phyloP scores from a whole-genome alignment of 2,797 vertebrate species.

The Poeciliopsis gracilis region DNA sequence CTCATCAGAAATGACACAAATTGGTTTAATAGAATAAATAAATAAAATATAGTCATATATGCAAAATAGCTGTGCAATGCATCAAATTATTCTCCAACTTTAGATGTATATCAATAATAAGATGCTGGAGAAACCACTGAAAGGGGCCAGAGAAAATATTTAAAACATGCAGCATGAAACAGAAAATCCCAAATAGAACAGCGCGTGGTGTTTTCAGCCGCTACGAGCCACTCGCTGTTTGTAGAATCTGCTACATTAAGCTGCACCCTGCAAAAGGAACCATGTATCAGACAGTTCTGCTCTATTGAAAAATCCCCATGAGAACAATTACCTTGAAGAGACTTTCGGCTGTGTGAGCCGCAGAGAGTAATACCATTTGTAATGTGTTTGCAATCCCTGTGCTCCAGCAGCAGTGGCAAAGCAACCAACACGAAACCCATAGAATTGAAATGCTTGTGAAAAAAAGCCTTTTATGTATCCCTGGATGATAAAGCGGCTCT shows the following conservation, averaged over 20 bases:
- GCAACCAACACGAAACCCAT: constrained; percentile 22
- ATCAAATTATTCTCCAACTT: constrained; percentile 41
- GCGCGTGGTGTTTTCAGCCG: constrained; percentile 12
- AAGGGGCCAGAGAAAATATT: not conserved
- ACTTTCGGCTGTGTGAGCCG: constrained; percentile 29
- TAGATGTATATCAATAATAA: constrained; percentile 56
- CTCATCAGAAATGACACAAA: constrained; percentile 15
- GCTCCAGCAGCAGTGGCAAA: not conserved
- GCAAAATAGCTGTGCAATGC: not conserved
- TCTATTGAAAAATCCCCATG: constrained; percentile 34
- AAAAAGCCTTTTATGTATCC: constrained; percentile 13
- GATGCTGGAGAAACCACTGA: not conserved
- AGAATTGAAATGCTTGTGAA: constrained; percentile 6
- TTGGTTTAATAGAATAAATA: constrained; percentile 13
- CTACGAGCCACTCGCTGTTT: constrained; percentile 7
- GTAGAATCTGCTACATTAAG: constrained; percentile 39
- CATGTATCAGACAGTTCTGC: constrained; percentile 33
- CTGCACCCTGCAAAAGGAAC: constrained; percentile 26
- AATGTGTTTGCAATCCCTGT: constrained; percentile 37
- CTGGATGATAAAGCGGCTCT: not conserved
- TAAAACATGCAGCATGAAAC: not conserved
- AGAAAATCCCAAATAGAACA: constrained; percentile 28
- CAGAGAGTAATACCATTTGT: constrained; percentile 39
- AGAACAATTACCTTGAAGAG: constrained; percentile 56
- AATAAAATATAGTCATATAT: constrained; percentile 1